Evolutionary conservation across 2,113 vertebrate species (phyloP), one percentile per base, ranked within the genome.

Genomic region (Eupsittula cactorum): DNA sequence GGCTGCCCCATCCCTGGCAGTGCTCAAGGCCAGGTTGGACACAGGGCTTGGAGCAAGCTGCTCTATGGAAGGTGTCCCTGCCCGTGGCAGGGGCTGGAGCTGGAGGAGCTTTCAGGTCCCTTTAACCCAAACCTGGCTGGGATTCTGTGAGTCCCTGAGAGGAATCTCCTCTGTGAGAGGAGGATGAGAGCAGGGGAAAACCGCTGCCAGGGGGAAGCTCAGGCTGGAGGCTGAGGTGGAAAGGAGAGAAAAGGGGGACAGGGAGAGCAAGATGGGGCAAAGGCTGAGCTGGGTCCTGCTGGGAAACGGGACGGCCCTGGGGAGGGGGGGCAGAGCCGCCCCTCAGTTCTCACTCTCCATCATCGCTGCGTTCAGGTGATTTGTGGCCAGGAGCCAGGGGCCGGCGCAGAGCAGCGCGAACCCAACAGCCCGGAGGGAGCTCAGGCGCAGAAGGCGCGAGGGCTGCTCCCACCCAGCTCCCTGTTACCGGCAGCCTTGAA

Each of bases 401-500:
- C 74, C 28, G 97, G 95, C 12, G 41, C 95, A 5, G 98, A 97
- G 28, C 97, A 17, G 3, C 90, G 28, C 8, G 96, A 97, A 33
- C 47, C 88, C 18, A 78, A 97, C 63, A 68, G 49, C 71, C 97
- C 93, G 50, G 85, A 95, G 50, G 82, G 94, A 77, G 53, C 96
- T 47, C 75, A 86, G 52, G 83, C 13, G 17, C 97, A 93, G 52
- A 95, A 97, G 80, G 96, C 47, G 7, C 84, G 94, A 70, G 76
- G 92, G 70, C 94, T 97, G 57, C 93, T 97, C 39, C 50, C 97
- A 16, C 75, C 97, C 1, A 94, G 95, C 49, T 76, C 98, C 60
- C 94, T 88, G 16, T 16, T 73, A 20, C 37, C 77, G 17, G 84
- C 93, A 6, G 39, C 96, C 55, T 81, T 83, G 12, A 99, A 98